phyloP scores from a whole-genome alignment of 2,888 invertebrate species.

The Stenichneumon culpator region DNA sequence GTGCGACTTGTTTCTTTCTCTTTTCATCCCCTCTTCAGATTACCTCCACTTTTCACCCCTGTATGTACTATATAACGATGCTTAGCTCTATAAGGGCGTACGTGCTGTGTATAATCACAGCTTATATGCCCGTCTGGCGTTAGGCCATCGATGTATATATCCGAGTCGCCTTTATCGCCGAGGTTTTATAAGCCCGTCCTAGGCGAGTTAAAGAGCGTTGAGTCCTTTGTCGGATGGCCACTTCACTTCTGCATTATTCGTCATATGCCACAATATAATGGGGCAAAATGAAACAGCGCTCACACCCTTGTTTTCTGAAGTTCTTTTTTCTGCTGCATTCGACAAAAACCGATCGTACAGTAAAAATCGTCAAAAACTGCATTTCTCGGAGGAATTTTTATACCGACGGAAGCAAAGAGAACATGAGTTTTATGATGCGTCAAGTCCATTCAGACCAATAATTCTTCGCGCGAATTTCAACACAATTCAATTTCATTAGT shows the following conservation, averaged over 20 bases:
- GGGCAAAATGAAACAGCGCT: not conserved
- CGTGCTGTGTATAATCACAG: not conserved
- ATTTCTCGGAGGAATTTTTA: not conserved
- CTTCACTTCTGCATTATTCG: slow-evolving; percentile 34
- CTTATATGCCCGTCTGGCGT: not conserved
- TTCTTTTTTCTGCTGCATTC: not conserved
- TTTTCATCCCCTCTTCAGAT: slow-evolving; percentile 46
- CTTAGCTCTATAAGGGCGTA: not conserved
- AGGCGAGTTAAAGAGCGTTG: slow-evolving; percentile 38
- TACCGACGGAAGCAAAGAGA: not conserved
- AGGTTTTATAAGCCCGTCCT: slow-evolving; percentile 35
- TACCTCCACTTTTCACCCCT: slow-evolving; percentile 35
- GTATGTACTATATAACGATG: not conserved
- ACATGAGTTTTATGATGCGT: not conserved
- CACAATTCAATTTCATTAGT: slow-evolving; percentile 11
- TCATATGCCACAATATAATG: not conserved
- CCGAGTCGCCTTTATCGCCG: slow-evolving; percentile 36
- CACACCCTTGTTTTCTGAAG: not conserved
- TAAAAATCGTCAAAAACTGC: not conserved
- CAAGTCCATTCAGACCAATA: not conserved
- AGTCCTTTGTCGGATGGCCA: slow-evolving; percentile 43
- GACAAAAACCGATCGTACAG: not conserved
- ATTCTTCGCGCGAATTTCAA: not conserved
- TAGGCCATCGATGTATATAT: not conserved
- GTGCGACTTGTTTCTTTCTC: slow-evolving; percentile 71